Conservation (phyloP, 2,113 vertebrate genomes). For the Gadus macrocephalus region DNA sequence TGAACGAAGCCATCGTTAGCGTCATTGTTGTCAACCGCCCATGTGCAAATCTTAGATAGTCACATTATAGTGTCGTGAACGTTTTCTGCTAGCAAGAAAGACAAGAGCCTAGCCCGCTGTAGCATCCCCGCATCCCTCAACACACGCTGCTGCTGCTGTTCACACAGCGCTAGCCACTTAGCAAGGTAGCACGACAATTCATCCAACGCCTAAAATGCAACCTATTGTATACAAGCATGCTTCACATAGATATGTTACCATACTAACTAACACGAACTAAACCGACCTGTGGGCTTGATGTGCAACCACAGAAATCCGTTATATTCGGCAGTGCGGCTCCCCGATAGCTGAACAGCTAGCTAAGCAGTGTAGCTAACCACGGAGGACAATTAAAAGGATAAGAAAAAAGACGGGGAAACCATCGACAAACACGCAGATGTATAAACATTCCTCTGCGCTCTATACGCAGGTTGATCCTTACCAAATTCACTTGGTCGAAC, state of each 20-base stretch:
- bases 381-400: slow-evolving; percentile 62
- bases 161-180: slow-evolving; percentile 45
- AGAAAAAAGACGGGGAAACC: slow-evolving; percentile 16
- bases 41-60: slow-evolving; percentile 9
- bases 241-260: no score
- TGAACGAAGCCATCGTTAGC: slow-evolving; percentile 26
- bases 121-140: slow-evolving; percentile 54
- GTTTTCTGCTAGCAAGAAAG: slow-evolving; percentile 35
- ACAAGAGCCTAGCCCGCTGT: slow-evolving; percentile 42
- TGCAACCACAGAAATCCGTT: neutral
- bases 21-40: slow-evolving; percentile 14
- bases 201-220: slow-evolving; percentile 20
- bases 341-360: slow-evolving; percentile 38
- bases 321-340: neutral
- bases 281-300: no score
- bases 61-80: slow-evolving; percentile 48
- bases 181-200: slow-evolving; percentile 27
- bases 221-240: no score
- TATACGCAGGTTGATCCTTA: slow-evolving; percentile 40
- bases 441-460: slow-evolving; percentile 30
- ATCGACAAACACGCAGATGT: slow-evolving; percentile 44
- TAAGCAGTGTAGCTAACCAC: slow-evolving; percentile 54
- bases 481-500: slow-evolving; percentile 43
- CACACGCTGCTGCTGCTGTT: slow-evolving; percentile 33
- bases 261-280: no score